Percentiles rank a stretch among this genome's conserved stretches.
These are phyloP conservation scores for Crotophaga sulcirostris DNA, from an alignment of 2,113 vertebrate species.

Conservation along the genomic window DNA sequence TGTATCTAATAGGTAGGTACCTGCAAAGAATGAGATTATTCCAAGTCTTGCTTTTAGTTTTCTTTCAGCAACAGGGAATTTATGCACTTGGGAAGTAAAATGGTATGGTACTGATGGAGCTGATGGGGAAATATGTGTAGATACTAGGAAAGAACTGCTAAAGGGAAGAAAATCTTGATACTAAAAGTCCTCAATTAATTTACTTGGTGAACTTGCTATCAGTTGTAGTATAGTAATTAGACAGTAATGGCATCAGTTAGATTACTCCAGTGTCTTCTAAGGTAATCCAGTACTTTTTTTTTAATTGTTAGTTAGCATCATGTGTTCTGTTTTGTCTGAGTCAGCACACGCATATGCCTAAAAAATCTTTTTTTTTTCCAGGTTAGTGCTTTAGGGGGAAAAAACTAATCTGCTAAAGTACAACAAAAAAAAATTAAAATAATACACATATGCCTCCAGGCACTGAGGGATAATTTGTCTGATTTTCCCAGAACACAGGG, in stretches of 20 bases:
- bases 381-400: not conserved
- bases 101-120: not conserved
- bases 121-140: not conserved
- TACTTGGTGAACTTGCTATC: not conserved
- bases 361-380: not conserved
- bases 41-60: not conserved
- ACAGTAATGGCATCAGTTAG: not conserved
- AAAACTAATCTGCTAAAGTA: not conserved
- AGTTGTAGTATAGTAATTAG: not conserved
- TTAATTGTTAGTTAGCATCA: not conserved
- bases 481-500: not conserved
- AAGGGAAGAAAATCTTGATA: not conserved
- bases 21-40: not conserved
- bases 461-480: not conserved
- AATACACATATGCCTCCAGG: not conserved
- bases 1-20: not conserved
- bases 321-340: not conserved
- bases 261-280: not conserved
- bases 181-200: not conserved
- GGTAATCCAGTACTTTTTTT: not conserved
- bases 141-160: not conserved
- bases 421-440: not conserved
- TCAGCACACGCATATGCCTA: not conserved
- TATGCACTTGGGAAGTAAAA: not conserved
- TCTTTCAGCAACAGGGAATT: not conserved